Evolutionary conservation across 2,797 vertebrate genomes (phyloP).

Genomic region (Aldrovandia affinis): DNA sequence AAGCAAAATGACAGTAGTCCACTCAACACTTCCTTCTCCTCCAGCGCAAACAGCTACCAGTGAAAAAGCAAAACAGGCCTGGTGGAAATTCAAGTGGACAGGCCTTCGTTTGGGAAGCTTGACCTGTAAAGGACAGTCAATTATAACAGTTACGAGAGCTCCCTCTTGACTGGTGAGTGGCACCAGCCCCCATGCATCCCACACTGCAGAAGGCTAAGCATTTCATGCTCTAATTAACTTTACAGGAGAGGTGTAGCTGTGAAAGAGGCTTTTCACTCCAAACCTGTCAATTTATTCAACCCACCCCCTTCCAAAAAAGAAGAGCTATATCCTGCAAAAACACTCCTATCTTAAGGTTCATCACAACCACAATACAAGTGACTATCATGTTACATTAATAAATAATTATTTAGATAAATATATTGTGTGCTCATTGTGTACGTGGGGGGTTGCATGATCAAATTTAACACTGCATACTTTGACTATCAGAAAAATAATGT

Average conservation of each 20-base stretch:
- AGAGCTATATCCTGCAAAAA: no score
- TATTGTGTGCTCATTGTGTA: no score
- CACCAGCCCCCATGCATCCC: slow-evolving; percentile 25
- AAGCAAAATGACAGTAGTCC: slow-evolving; percentile 54
- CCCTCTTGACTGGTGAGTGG: slow-evolving; percentile 43
- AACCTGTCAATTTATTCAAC: slow-evolving; percentile 8
- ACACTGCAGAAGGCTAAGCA: neutral
- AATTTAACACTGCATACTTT: neutral
- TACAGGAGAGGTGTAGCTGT: slow-evolving; percentile 13
- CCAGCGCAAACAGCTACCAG: slow-evolving; percentile 16
- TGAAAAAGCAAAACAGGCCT: slow-evolving; percentile 36
- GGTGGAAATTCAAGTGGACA: slow-evolving; percentile 58
- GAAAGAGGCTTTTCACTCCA: slow-evolving; percentile 19
- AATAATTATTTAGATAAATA: no score
- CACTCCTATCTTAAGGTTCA: no score
- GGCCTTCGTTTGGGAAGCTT: slow-evolving; percentile 50
- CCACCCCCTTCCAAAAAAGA: slow-evolving; percentile 1
- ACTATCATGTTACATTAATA: neutral
- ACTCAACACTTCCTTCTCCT: slow-evolving; percentile 41
- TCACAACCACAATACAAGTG: neutral
- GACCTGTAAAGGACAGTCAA: slow-evolving; percentile 57
- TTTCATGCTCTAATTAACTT: slow-evolving; percentile 28
- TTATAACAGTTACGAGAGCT: slow-evolving; percentile 49
- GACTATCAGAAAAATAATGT: neutral
- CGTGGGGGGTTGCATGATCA: neutral